Base-by-base conservation (phyloP, 2,113 vertebrate species). In the Oxyura jamaicensis region DNA sequence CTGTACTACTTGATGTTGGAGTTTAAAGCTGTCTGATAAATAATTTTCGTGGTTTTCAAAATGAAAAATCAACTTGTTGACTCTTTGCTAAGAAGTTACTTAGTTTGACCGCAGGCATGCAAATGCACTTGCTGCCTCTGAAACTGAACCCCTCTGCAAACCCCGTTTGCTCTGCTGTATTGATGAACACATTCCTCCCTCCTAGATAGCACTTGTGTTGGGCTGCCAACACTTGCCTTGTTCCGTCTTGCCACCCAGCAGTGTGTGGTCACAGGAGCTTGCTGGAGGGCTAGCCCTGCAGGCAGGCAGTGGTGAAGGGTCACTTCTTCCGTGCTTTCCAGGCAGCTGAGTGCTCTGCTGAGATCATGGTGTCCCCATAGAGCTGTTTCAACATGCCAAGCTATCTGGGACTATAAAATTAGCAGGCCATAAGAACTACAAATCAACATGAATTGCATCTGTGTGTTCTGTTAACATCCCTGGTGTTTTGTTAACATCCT, bases 31-130 rank as follows among this genome's bases (percentile, higher is more conserved):
- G 58, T 55, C 77, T 87, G 84, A 44, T 44, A 85, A 84, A 69
- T 76, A 94, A 73, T 91, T 92, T 56, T 67, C 87, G 72, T 76
- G 72, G 14, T 83, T 94, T 83, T 83, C 78, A 69, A 73, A 87
- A 83, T 46, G 63, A 95, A 90, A 76, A 80, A 71, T 66, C 19
- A 55, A 28, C 67, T 82, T 84, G 72, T 87, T 79, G 66, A 56
- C 52, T 84, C 62, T 82, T 46, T 22, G 6, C 81, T 22, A 67
- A 76, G 42, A 5, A 79, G 56, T 85, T 53, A 7, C 33, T 83
- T 67, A 10, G 20, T 29, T 72, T 79, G 74, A 82, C 74, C 2
- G 0, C 69, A 75, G 52, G 65, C 63, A 56, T 71, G 94, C 73
- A 93, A 88, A 92, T 83, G 42, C 56, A 0, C n/a, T 12, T 60